Conservation (phyloP, 2,888 invertebrate species). For the Microplitis deprimator region DNA sequence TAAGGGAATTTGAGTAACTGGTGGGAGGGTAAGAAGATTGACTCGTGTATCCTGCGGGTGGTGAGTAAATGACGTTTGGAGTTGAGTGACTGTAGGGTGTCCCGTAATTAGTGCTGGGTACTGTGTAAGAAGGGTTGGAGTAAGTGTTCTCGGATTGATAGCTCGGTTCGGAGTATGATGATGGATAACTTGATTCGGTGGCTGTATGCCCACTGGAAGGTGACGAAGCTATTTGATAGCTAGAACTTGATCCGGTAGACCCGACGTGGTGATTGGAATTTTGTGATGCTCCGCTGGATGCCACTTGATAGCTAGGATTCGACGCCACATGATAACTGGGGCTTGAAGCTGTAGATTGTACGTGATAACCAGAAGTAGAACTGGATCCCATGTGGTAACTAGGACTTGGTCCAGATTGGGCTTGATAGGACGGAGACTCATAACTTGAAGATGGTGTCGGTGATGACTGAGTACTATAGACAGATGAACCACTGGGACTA, state of each 20-base stretch:
- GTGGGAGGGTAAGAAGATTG: slow-evolving; percentile 47
- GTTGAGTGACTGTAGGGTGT: slow-evolving; percentile 44
- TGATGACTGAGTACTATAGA: neutral
- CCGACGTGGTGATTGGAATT: neutral
- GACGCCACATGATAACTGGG: neutral
- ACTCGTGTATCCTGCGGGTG: slow-evolving; percentile 42
- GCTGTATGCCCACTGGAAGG: neutral
- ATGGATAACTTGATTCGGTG: neutral
- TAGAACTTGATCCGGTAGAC: neutral
- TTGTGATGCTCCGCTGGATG: neutral
- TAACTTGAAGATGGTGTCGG: neutral
- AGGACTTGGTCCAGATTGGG: neutral
- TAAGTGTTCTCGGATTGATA: slow-evolving; percentile 59
- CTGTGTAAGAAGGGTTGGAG: slow-evolving; percentile 43
- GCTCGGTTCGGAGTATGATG: slow-evolving; percentile 46
- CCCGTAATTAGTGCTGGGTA: slow-evolving; percentile 39
- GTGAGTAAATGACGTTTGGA: slow-evolving; percentile 40
- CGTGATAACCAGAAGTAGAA: neutral
- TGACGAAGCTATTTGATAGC: neutral
- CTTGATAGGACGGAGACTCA: neutral
- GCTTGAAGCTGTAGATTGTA: neutral
- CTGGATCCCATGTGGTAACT: neutral
- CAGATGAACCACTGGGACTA: neutral
- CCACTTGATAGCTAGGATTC: neutral
- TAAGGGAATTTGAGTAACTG: slow-evolving; percentile 36